A percentile compares a stretch with the other conserved stretches of the same genome.
Conservation (phyloP, 2,888 invertebrate species). For the Phasia obesa region DNA sequence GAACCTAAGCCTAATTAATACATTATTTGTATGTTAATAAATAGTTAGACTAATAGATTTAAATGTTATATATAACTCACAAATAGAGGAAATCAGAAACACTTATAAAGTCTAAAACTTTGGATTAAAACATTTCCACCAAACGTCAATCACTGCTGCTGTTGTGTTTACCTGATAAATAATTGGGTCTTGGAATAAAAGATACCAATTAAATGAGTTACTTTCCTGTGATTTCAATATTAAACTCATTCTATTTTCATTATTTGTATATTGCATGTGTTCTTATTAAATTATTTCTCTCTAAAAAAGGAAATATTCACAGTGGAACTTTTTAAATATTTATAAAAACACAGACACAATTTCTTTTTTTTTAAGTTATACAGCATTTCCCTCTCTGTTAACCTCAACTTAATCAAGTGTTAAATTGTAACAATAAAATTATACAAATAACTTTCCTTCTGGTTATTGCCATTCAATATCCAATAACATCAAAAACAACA, state of each 20-base stretch:
- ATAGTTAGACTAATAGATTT: no score
- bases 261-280: neutral
- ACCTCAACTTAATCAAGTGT: conserved; percentile 70
- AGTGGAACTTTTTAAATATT: neutral
- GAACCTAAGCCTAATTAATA: no score
- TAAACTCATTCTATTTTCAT: conserved; percentile 40
- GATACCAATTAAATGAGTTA: neutral
- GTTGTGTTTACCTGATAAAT: no score
- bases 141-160: no score
- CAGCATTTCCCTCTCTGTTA: conserved; percentile 26
- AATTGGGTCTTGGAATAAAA: no score
- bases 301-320: neutral
- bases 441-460: conserved; percentile 57
- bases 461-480: conserved; percentile 54
- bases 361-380: neutral
- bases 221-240: conserved; percentile 18
- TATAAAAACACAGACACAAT: neutral
- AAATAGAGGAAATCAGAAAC: no score
- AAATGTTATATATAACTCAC: no score
- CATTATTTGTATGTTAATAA: no score
- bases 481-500: conserved; percentile 8
- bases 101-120: no score
- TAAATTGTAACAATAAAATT: conserved; percentile 71
- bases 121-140: no score
- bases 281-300: neutral